phyloP scores from a whole-genome alignment of 1,140 invertebrate species.

The Anastrepha obliqua region DNA sequence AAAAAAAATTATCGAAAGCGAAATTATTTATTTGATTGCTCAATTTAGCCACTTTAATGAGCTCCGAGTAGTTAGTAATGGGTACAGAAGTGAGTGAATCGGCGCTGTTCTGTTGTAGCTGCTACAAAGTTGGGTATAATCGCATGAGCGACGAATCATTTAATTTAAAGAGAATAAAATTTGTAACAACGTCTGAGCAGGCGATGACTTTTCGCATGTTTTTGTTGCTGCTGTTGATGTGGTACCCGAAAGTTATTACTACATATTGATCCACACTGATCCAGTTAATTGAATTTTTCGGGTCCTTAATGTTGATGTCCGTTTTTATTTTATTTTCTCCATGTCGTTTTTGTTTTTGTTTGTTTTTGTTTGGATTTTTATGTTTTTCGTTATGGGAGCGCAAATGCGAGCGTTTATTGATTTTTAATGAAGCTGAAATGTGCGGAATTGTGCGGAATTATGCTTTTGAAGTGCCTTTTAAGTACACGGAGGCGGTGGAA shows the following conservation, averaged over 20 bases:
- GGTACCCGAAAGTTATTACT: background rate
- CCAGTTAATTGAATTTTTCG: background rate
- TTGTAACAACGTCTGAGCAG: background rate
- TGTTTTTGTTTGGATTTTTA: background rate
- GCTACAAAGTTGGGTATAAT: background rate
- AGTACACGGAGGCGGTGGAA: background rate
- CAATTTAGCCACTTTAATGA: slow-evolving; percentile 34
- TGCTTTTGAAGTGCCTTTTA: slow-evolving; percentile 48
- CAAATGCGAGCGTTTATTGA: slow-evolving; percentile 54
- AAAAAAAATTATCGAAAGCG: slow-evolving; percentile 35
- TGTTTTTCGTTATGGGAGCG: background rate
- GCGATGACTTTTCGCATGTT: background rate
- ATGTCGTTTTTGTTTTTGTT: background rate
- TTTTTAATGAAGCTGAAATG: slow-evolving; percentile 56
- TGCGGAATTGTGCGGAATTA: slow-evolving; percentile 56
- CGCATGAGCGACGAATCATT: background rate
- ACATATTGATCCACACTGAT: background rate
- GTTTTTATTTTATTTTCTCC: background rate
- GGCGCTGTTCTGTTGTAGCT: background rate
- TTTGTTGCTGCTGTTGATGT: background rate
- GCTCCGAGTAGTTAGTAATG: background rate
- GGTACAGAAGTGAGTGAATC: background rate
- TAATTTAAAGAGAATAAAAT: background rate
- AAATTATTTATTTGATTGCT: slow-evolving; percentile 57
- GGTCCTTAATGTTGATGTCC: background rate